Evolutionary conservation across 2,888 invertebrate species (phyloP).

Genomic region (Tetramorium bicarinatum): DNA sequence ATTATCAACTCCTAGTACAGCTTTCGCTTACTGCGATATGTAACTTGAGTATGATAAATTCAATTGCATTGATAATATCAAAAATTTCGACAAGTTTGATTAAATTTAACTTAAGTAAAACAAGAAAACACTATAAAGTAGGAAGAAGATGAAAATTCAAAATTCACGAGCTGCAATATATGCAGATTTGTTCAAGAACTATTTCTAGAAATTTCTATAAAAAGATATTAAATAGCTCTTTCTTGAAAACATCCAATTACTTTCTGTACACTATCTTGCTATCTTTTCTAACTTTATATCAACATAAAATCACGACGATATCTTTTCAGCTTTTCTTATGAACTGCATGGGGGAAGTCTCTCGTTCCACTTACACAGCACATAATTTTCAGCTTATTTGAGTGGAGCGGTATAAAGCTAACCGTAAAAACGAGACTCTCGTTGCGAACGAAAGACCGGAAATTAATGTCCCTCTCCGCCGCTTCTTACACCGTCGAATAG

Average conservation of each 20-base stretch:
- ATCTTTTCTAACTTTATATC: slow-evolving; percentile 37
- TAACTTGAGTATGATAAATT: background rate
- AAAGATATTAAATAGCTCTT: background rate
- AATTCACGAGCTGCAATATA: background rate
- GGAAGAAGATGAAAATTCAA: background rate
- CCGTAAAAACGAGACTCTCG: slow-evolving; percentile 65
- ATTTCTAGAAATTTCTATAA: background rate
- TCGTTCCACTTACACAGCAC: slow-evolving; percentile 64
- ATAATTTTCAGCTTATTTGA: slow-evolving; percentile 70
- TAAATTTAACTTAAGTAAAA: background rate
- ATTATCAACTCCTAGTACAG: background rate
- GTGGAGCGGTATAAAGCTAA: slow-evolving; percentile 66
- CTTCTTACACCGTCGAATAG: slow-evolving; percentile 55
- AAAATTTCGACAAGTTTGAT: background rate
- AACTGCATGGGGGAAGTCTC: background rate
- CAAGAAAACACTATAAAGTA: background rate
- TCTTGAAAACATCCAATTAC: slow-evolving; percentile 30
- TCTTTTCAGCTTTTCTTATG: slow-evolving; percentile 50
- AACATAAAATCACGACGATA: slow-evolving; percentile 44
- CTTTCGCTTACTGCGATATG: background rate
- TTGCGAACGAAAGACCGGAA: slow-evolving; percentile 70
- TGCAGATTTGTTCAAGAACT: background rate
- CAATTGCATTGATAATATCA: background rate
- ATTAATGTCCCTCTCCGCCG: slow-evolving; percentile 68
- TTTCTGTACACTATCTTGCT: slow-evolving; percentile 3